Percentiles rank a stretch among this genome's conserved stretches.
Conservation (phyloP, 2,888 invertebrate species). For the Invenusta paracnida region DNA sequence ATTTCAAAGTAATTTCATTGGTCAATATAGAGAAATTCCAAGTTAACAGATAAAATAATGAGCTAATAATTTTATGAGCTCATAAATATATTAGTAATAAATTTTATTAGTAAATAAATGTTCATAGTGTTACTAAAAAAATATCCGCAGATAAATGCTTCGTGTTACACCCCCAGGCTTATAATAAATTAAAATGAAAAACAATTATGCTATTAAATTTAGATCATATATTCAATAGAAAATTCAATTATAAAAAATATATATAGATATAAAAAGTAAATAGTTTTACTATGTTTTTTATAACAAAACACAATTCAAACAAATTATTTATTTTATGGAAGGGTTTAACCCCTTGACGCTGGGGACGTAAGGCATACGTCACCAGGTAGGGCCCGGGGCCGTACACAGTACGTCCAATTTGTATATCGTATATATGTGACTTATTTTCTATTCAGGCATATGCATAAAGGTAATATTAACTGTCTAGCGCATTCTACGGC, state of each 20-base stretch:
- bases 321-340: too few species aligned
- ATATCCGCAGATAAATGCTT: neutral
- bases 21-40: neutral
- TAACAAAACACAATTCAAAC: too few species aligned
- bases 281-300: too few species aligned
- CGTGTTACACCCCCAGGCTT: neutral
- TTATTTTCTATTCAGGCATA: constrained; percentile 29
- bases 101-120: neutral
- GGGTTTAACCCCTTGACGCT: constrained; percentile 12
- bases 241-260: too few species aligned
- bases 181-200: too few species aligned
- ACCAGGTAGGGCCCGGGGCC: constrained; percentile 20
- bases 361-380: constrained; percentile 20
- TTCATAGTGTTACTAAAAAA: neutral
- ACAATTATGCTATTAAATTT: too few species aligned
- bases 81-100: neutral
- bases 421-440: constrained; percentile 27
- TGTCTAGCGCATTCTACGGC: constrained; percentile 29
- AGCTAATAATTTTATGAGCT: neutral
- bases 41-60: neutral
- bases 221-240: too few species aligned
- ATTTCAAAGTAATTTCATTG: neutral
- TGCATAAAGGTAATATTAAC: constrained; percentile 29
- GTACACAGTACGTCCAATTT: constrained; percentile 25
- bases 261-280: too few species aligned